Base-by-base conservation (phyloP, 2,113 vertebrate genomes). In the Carollia perspicillata region DNA sequence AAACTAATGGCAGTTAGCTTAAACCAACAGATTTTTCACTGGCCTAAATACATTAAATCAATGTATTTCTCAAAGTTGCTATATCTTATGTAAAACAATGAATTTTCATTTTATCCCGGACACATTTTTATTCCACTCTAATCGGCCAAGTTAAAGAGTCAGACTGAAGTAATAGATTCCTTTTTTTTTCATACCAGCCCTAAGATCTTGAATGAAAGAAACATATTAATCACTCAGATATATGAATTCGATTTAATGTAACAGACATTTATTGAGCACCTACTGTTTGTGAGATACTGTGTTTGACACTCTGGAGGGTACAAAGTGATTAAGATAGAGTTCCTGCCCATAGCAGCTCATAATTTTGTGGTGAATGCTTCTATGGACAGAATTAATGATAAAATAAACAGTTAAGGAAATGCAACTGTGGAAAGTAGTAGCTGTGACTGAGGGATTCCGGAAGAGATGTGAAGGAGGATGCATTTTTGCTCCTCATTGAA, bases 1-100 rank as follows among this genome's bases (percentile, higher is more conserved):
- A 98, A 98, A 97, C 96, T 98, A 98, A 98, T 97, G 95, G 96
- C 95, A 97, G 96, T 98, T 98, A 98, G 97, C 97, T 98, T 98
- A 98, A 98, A 98, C 90, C 94, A 98, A 98, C 97, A 98, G 95
- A 97, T 98, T 98, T 98, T 98, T 98, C 93, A 98, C 91, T 96
- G 94, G 97, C 93, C 93, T 97, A 96, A 97, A 97, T 98, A 98
- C 97, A 97, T 96, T 98, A 98, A 98, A 98, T 98, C 98, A 97
- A 98, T 98, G 97, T 79, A 97, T 98, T 98, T 94, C 97, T 98
- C 97, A 98, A 98, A 98, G 93, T 94, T 97, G 94, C 94, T 97
- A 87, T 97, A 97, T 97, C 68, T 97, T 98, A 92, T 95, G 95
- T 96, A 97, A 98, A 98, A 97, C 89, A 94, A 95, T 92, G 85